Conservation (phyloP, 2,113 vertebrate species). For the Macrotus californicus region DNA sequence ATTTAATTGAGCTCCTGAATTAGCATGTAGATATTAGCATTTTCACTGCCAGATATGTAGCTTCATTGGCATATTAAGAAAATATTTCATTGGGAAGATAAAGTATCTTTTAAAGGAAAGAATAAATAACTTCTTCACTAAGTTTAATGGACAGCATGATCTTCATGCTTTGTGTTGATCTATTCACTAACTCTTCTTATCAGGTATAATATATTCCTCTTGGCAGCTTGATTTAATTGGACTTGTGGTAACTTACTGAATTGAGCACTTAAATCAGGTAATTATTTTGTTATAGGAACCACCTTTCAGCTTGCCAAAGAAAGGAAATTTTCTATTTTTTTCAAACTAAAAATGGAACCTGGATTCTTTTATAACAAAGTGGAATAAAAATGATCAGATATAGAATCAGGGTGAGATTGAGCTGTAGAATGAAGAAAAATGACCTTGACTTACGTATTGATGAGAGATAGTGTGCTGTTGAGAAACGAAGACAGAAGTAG, state of each 20-base stretch:
- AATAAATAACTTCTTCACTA: slow-evolving; percentile 18
- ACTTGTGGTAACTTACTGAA: slow-evolving; percentile 69
- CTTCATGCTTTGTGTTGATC: slow-evolving; percentile 53
- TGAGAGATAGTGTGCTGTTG: not conserved
- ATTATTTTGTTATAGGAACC: slow-evolving; percentile 72
- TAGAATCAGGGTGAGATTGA: slow-evolving; percentile 48
- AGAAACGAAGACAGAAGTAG: not conserved
- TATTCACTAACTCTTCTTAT: slow-evolving; percentile 52
- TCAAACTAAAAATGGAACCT: slow-evolving; percentile 56
- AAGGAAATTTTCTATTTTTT: slow-evolving; percentile 49
- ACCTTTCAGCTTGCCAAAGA: slow-evolving; percentile 43
- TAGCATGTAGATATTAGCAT: not conserved
- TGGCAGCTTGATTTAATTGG: slow-evolving; percentile 72
- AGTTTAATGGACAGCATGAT: slow-evolving; percentile 46
- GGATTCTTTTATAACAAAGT: slow-evolving; percentile 51
- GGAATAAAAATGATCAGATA: slow-evolving; percentile 48
- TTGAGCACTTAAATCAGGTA: slow-evolving; percentile 71
- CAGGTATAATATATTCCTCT: slow-evolving; percentile 64
- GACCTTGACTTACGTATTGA: not conserved
- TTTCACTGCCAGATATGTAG: not conserved
- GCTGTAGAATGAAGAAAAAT: slow-evolving; percentile 33
- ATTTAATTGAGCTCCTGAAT: not conserved
- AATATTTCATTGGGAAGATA: slow-evolving; percentile 16
- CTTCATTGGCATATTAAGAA: not conserved
- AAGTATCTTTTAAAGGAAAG: slow-evolving; percentile 16